Evolutionary conservation across 1,140 invertebrate species (phyloP).

Genomic region (Pollicipes pollicipes): DNA sequence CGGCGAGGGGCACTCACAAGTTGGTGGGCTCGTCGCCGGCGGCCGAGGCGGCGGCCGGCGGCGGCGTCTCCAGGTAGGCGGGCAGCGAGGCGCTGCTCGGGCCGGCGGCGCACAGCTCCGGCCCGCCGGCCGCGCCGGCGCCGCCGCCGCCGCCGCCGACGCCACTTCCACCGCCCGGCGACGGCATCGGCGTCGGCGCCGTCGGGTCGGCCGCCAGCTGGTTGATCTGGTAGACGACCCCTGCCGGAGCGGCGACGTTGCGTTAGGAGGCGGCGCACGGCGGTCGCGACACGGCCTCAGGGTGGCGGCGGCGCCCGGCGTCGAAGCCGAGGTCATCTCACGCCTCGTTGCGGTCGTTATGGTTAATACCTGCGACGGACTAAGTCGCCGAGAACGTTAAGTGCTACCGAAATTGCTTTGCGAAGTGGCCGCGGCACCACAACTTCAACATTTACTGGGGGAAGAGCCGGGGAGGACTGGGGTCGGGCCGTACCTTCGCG

Average conservation of each 20-base stretch:
- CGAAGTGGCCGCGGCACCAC: too few species aligned
- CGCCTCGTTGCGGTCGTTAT: too few species aligned
- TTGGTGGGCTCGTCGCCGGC: constrained; percentile 13
- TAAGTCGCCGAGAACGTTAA: too few species aligned
- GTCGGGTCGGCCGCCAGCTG: constrained; percentile 36
- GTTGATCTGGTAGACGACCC: constrained; percentile 77
- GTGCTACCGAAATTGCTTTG: too few species aligned
- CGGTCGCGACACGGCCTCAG: too few species aligned
- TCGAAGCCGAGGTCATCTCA: too few species aligned
- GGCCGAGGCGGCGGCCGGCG: not conserved
- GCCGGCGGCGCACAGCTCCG: constrained; percentile 9
- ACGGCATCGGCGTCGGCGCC: not conserved
- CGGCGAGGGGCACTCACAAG: constrained; percentile 8
- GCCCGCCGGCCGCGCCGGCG: not conserved
- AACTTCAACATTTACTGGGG: too few species aligned
- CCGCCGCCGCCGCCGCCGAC: not conserved
- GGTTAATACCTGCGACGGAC: too few species aligned
- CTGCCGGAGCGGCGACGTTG: too few species aligned
- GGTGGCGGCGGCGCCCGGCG: too few species aligned
- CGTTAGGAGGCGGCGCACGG: too few species aligned
- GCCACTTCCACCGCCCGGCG: not conserved
- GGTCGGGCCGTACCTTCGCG: constrained; percentile 51
- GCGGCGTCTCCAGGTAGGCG: constrained; percentile 13
- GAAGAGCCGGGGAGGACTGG: too few species aligned
- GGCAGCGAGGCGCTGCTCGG: constrained; percentile 6